Evolutionary conservation across 2,888 invertebrate species (phyloP).

Genomic region (Nebria brevicollis): DNA sequence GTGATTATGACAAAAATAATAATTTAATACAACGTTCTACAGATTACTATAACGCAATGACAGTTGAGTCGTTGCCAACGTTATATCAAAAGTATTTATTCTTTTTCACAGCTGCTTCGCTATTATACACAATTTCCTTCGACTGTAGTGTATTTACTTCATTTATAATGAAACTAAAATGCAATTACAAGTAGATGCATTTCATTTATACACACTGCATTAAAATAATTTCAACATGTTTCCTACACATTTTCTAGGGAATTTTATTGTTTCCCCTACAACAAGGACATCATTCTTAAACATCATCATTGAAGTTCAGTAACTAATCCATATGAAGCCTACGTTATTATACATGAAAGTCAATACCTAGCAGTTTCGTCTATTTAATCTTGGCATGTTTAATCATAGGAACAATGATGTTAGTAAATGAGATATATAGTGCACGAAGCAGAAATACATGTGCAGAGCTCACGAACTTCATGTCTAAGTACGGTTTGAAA

Average conservation of each 20-base stretch:
- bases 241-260: not conserved
- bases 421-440: no score
- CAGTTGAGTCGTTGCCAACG: constrained; percentile 45
- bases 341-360: not conserved
- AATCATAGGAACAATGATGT: no score
- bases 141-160: not conserved
- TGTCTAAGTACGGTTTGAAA: not conserved
- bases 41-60: constrained; percentile 42
- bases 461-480: not conserved
- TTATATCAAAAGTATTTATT: constrained; percentile 19
- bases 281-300: not conserved
- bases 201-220: not conserved
- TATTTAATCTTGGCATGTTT: not conserved
- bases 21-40: constrained; percentile 47
- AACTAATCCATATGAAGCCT: not conserved
- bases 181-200: not conserved
- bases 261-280: not conserved
- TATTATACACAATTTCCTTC: not conserved
- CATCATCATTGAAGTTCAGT: not conserved
- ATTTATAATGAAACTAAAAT: not conserved
- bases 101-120: not conserved
- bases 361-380: not conserved
- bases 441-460: no score
- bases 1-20: constrained; percentile 44
- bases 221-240: not conserved